These are phyloP conservation scores for Mormyrops boulengeri DNA, from an alignment of 2,797 vertebrate species.

Conservation along the genomic window DNA sequence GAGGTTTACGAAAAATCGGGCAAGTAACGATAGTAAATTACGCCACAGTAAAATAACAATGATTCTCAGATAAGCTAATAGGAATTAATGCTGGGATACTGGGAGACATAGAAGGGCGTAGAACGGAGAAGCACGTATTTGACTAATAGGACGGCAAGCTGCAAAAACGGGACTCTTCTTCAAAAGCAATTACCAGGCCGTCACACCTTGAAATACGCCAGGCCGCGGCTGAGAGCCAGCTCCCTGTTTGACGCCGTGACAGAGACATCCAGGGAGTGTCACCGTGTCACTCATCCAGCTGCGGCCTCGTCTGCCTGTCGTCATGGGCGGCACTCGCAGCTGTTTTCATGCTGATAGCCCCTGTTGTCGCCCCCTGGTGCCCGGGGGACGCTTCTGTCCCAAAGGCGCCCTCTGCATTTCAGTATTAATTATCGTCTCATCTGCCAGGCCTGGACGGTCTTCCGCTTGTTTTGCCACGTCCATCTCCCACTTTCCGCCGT, in stretches of 20 bases:
- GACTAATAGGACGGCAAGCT: not conserved
- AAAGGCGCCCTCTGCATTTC: not conserved
- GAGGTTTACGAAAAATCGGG: not conserved
- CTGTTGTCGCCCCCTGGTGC: not conserved
- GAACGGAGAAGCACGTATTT: not conserved
- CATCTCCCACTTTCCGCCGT: not conserved
- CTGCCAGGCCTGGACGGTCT: not conserved
- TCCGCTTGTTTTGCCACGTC: not conserved
- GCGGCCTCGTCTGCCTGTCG: not conserved
- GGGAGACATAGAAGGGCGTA: not conserved
- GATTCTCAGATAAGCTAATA: not conserved
- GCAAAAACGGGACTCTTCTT: not conserved
- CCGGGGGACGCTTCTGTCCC: not conserved
- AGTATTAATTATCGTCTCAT: not conserved
- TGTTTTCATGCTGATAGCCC: slow-evolving; percentile 10
- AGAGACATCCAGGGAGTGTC: not conserved
- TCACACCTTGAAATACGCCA: not conserved
- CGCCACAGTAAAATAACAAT: not conserved
- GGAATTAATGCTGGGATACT: not conserved
- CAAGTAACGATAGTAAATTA: not conserved
- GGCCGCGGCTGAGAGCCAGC: not conserved
- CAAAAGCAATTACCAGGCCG: not conserved
- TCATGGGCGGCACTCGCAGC: not conserved
- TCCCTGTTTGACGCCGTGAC: slow-evolving; percentile 7
- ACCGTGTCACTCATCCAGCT: not conserved